These are phyloP conservation scores for Thyatira batis DNA, from an alignment of 2,888 invertebrate genomes.

Conservation along the genomic window DNA sequence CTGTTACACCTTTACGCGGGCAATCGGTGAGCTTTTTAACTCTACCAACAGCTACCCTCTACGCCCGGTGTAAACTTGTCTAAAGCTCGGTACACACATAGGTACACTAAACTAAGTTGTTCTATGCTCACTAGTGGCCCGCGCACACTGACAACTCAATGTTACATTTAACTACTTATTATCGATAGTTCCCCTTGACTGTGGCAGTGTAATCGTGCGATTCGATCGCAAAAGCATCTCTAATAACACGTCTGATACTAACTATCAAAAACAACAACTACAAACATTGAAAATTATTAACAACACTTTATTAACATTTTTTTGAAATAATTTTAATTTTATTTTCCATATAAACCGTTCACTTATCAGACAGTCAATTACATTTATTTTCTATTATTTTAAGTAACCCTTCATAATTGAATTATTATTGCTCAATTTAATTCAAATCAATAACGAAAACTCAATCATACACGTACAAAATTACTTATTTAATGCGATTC, in stretches of 20 bases:
- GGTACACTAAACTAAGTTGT: constrained; percentile 64
- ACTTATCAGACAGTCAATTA: background rate
- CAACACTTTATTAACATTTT: background rate
- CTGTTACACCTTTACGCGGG: no score
- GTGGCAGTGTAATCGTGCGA: constrained; percentile 52
- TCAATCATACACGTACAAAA: constrained; percentile 7
- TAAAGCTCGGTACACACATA: constrained; percentile 66
- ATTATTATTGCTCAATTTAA: background rate
- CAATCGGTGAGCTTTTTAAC: constrained; percentile 20
- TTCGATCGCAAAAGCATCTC: constrained; percentile 12
- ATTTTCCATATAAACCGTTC: background rate
- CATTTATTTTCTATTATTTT: background rate
- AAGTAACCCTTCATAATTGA: background rate
- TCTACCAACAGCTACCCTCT: constrained; percentile 31
- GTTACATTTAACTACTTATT: constrained; percentile 25
- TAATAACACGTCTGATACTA: background rate
- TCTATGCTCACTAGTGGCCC: constrained; percentile 62
- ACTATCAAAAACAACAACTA: background rate
- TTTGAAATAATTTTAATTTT: no score
- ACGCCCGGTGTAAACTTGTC: constrained; percentile 43
- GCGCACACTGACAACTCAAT: constrained; percentile 68
- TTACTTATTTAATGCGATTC: constrained; percentile 17
- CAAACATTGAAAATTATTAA: background rate
- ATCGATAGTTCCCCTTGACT: constrained; percentile 35
- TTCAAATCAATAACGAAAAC: constrained; percentile 17